Evolutionary conservation across 1,140 invertebrate genomes (phyloP), one percentile per base, ranked within the genome.

Genomic region (Brachionus sp.): DNA sequence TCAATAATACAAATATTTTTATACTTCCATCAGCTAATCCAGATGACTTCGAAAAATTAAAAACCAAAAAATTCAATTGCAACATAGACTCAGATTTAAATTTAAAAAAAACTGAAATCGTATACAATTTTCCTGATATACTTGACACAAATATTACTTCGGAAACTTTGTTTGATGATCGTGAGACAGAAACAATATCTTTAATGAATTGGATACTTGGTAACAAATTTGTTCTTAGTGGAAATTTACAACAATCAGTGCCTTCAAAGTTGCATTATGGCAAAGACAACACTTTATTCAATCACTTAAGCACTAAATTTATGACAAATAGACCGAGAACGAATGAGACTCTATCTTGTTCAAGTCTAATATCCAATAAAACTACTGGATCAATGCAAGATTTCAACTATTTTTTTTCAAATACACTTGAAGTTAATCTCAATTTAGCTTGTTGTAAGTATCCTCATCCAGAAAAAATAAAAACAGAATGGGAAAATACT

Each of bases 371-470:
- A 70, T 9, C 5, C 16, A 70, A 70, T 13, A n/a, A 39, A 3
- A 70, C 66, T 3, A 25, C 7, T 68, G 88, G 88, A 78, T 95
- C 95, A 53, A 98, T 99, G 96, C 96, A 98, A 90, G 97, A 99
- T 88, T 99, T 95, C 89, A 98, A 98, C 88, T 99, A 99, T 87
- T 92, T 98, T 12, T 94, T 94, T 92, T 95, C 95, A 86, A 96
- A 96, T 62, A 97, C 95, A 87, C 97, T 99, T 94, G 97, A 99
- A 90, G 93, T 98, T 16, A 99, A 97, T 0, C 89, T 99, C 42
- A 97, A 99, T 88, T 91, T 99, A 66, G 96, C 95, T 0, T 99
- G 97, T 89, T 96, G 94, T 89, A 99, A 98, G 90, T 98, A 93
- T 89, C 97, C 97, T 0, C 23, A 25, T 16, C 3, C 19, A 7